Base-by-base conservation (phyloP, 2,113 vertebrate species). In the Channa maculata region DNA sequence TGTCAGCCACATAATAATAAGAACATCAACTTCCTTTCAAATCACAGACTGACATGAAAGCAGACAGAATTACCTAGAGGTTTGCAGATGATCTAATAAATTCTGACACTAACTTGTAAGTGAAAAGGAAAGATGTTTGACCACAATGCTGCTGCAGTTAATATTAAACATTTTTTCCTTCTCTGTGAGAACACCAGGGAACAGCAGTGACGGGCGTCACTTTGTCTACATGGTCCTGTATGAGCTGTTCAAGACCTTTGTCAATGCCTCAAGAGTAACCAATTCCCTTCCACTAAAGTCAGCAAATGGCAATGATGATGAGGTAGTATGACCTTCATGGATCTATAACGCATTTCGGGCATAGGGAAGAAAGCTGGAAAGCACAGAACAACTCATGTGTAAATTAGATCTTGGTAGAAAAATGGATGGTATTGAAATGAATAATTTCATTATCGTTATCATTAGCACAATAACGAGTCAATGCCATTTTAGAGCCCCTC, bases 321-420 rank as follows among this genome's bases (percentile, higher is more conserved):
- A 45, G 41, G 64, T 62, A 48, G 41, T 45, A 24, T 1, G 61
- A 80, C 65, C 75, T 71, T 79, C 48, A 60, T 12, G 37, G 70
- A 77, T 74, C 57, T 81, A 77, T 76, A 80, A 77, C 55, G 57
- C 24, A 49, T 38, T 73, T 79, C 34, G 68, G 61, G 66, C 51
- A 71, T 2, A 45, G 39, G 12, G 11, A 41, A 12, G 36, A 60
- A 65, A 38, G 2, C 46, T 14, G 33, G 65, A 43, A 69, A 59
- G 59, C 66, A 51, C 12, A 77, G n/a, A 57, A 39, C 5, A 4
- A 45, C 57, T 82, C 58, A 72, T 49, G 76, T 58, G 45, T 64
- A 85, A 85, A 86, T 84, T 82, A 81, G 61, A 82, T 85, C 72
- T 70, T 5, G 15, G 63, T 33, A 78, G 84, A 86, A 12, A 9